phyloP scores from a whole-genome alignment of 2,113 vertebrate species.

The Phalacrocorax aristotelis region DNA sequence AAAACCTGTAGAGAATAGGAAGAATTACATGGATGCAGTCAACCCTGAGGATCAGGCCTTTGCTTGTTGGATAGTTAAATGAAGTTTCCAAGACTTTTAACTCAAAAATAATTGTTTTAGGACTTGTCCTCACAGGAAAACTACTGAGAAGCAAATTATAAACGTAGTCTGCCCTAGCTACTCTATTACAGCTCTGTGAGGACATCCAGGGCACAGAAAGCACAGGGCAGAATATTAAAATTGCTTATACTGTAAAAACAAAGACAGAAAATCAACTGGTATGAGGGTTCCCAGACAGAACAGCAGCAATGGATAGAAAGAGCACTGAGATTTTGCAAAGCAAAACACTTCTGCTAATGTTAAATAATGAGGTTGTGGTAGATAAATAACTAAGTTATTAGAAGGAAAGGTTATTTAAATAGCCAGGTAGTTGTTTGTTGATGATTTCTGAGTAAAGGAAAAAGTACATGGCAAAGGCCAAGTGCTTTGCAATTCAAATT shows the following conservation, averaged over 20 bases:
- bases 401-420: slow-evolving; percentile 34
- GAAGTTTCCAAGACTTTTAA: neutral
- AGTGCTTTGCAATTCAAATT: neutral
- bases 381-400: neutral
- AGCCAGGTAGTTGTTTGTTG: neutral
- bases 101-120: slow-evolving; percentile 21
- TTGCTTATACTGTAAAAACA: neutral
- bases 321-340: neutral
- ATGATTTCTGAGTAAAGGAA: neutral
- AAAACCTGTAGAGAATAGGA: neutral
- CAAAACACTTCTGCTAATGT: neutral
- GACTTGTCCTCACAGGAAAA: neutral
- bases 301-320: neutral
- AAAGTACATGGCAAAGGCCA: neutral
- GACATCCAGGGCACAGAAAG: neutral
- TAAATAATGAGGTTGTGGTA: slow-evolving; percentile 1
- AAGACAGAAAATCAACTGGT: neutral
- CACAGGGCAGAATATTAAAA: slow-evolving; percentile 23
- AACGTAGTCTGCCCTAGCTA: neutral
- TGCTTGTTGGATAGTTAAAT: neutral
- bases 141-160: slow-evolving; percentile 10
- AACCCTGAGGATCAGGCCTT: neutral
- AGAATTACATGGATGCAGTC: neutral
- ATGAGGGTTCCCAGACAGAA: neutral
- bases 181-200: neutral